Conservation (phyloP, 1,140 invertebrate species). For the Liolophura sinensis region DNA sequence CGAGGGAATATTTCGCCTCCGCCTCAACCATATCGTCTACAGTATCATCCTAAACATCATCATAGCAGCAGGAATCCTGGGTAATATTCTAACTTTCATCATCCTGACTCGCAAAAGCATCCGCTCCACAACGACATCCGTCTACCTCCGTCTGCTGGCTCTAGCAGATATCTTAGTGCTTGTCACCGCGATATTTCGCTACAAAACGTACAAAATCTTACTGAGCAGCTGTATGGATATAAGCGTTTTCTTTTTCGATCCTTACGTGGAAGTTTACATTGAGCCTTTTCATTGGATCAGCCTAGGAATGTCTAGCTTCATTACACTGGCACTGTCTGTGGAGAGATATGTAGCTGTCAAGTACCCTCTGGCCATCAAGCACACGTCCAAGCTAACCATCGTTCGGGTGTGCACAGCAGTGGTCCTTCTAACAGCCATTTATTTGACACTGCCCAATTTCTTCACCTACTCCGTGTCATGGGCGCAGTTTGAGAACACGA, state of each 20-base stretch:
- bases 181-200: conserved; percentile 29
- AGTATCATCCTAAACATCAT: conserved; percentile 27
- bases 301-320: conserved; percentile 29
- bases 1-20: conserved; percentile 61
- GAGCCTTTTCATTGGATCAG: conserved; percentile 33
- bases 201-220: conserved; percentile 31
- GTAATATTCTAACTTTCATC: conserved; percentile 25
- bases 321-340: conserved; percentile 26
- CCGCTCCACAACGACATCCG: conserved; percentile 21
- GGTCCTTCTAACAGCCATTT: conserved; percentile 8
- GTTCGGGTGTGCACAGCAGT: conserved; percentile 12
- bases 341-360: conserved; percentile 29
- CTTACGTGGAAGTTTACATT: conserved; percentile 30
- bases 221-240: conserved; percentile 16
- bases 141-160: conserved; percentile 24
- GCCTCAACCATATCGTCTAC: conserved; percentile 23
- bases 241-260: conserved; percentile 22
- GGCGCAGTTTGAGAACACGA: neutral
- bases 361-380: conserved; percentile 23
- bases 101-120: conserved; percentile 24
- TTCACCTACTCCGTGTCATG: conserved; percentile 9
- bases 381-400: conserved; percentile 12
- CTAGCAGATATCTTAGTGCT: conserved; percentile 25
- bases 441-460: conserved; percentile 25
- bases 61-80: conserved; percentile 21